These are phyloP conservation scores for Drosophila ironensis DNA, from an alignment of 1,140 invertebrate species.

Conservation along the genomic window DNA sequence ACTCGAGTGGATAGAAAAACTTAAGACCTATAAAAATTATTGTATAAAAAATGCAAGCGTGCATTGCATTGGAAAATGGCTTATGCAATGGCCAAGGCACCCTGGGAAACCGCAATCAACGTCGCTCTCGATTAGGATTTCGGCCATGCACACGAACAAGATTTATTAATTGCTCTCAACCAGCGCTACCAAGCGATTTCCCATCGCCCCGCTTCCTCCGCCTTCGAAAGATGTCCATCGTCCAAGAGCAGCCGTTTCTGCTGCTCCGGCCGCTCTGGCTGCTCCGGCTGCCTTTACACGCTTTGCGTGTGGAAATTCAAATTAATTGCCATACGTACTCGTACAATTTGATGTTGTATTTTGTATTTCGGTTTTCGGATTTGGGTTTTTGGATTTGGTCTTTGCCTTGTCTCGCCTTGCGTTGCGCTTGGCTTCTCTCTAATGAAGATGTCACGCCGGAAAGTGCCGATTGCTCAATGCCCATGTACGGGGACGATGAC, in stretches of 20 bases:
- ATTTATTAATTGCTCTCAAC: slow-evolving; percentile 71
- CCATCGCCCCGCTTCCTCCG: neutral
- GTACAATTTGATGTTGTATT: slow-evolving; percentile 46
- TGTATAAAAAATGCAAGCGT: slow-evolving; percentile 47
- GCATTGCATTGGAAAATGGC: slow-evolving; percentile 53
- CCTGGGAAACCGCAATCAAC: slow-evolving; percentile 70
- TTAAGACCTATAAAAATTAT: slow-evolving; percentile 37
- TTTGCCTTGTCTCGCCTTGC: slow-evolving; percentile 35
- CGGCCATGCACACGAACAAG: slow-evolving; percentile 50
- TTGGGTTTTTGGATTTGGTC: slow-evolving; percentile 19
- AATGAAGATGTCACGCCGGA: slow-evolving; percentile 70
- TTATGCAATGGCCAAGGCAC: slow-evolving; percentile 61
- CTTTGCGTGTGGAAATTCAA: slow-evolving; percentile 78
- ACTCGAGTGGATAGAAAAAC: slow-evolving; percentile 36
- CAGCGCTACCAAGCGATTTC: neutral
- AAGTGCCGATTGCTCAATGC: slow-evolving; percentile 52
- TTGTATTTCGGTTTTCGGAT: slow-evolving; percentile 25
- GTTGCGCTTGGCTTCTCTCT: slow-evolving; percentile 64
- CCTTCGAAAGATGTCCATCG: slow-evolving; percentile 27
- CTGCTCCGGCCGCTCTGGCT: too few species aligned
- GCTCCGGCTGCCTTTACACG: slow-evolving; percentile 63
- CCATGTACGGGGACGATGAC: slow-evolving; percentile 42
- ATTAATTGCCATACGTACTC: slow-evolving; percentile 68
- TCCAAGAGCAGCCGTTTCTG: too few species aligned
- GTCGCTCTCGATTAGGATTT: slow-evolving; percentile 67